A percentile compares a stretch with the other conserved stretches of the same genome.
phyloP scores from a whole-genome alignment of 2,888 invertebrate genomes.

The Drosophila meridiana region DNA sequence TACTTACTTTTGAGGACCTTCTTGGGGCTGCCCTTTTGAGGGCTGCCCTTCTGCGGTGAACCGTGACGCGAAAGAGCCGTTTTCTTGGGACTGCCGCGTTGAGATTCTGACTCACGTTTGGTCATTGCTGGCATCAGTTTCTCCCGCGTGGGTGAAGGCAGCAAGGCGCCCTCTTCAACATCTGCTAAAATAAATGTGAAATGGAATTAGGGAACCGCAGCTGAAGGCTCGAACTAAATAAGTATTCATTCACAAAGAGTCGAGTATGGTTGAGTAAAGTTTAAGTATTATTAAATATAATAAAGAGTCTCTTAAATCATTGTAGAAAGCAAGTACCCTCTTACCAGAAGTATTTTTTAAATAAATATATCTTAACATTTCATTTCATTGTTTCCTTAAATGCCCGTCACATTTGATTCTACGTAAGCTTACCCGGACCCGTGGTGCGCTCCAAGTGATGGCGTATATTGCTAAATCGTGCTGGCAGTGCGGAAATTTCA shows the following conservation, averaged over 20 bases:
- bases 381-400: neutral
- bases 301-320: neutral
- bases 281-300: neutral
- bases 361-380: too few species aligned
- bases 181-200: conserved; percentile 71
- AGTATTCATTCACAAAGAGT: neutral
- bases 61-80: conserved; percentile 85
- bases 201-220: neutral
- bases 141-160: conserved; percentile 90
- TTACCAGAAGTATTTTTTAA: too few species aligned
- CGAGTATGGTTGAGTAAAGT: neutral
- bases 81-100: conserved; percentile 85
- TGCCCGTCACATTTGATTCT: neutral
- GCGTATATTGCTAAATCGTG: conserved; percentile 87
- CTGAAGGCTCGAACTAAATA: too few species aligned
- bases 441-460: conserved; percentile 90
- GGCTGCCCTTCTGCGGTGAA: conserved; percentile 86
- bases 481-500: conserved; percentile 84
- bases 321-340: too few species aligned
- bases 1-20: conserved; percentile 85
- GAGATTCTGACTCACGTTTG: conserved; percentile 85
- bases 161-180: conserved; percentile 88
- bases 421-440: conserved; percentile 87
- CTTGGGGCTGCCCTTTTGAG: conserved; percentile 87
- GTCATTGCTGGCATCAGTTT: conserved; percentile 89